phyloP scores from a whole-genome alignment of 2,797 vertebrate genomes.

The Periophthalmus magnuspinnatus region DNA sequence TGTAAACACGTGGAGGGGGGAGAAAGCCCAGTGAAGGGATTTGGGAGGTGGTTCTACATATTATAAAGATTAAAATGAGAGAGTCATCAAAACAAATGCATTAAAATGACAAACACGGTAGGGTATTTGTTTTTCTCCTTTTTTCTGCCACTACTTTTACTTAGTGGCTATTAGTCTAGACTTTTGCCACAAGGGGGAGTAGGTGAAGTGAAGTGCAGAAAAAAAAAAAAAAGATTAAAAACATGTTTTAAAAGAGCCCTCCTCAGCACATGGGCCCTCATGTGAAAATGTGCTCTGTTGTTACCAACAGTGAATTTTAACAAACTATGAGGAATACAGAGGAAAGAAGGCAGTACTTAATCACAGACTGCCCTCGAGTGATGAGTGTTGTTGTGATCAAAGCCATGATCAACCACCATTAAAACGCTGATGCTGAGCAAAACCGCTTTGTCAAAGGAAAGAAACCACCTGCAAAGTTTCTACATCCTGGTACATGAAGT shows the following conservation, averaged over 20 bases:
- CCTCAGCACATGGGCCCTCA: conserved; percentile 51
- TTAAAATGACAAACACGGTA: background rate
- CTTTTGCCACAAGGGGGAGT: conserved; percentile 73
- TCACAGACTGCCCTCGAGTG: background rate
- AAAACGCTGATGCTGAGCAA: background rate
- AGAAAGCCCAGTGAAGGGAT: conserved; percentile 52
- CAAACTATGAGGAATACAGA: conserved; percentile 17
- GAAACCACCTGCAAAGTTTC: background rate
- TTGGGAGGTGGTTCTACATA: conserved; percentile 22
- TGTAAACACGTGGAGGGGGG: conserved; percentile 45
- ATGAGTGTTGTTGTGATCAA: background rate
- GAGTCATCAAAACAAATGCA: conserved; percentile 12
- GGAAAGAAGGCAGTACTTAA: conserved; percentile 4
- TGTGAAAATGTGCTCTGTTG: conserved; percentile 48
- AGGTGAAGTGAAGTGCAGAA: conserved; percentile 36
- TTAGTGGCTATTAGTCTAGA: background rate
- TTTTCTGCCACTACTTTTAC: background rate
- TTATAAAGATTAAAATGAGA: conserved; percentile 15
- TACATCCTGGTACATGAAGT: conserved; percentile 56
- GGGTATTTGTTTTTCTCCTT: conserved; percentile 3
- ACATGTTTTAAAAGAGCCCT: conserved; percentile 54
- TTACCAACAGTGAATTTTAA: conserved; percentile 30
- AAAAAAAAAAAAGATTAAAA: conserved; percentile 52
- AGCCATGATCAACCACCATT: background rate
- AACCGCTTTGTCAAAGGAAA: background rate